Evolutionary conservation across 23 tunicate species (phyloP).

Genomic region (Pegea sp.): DNA sequence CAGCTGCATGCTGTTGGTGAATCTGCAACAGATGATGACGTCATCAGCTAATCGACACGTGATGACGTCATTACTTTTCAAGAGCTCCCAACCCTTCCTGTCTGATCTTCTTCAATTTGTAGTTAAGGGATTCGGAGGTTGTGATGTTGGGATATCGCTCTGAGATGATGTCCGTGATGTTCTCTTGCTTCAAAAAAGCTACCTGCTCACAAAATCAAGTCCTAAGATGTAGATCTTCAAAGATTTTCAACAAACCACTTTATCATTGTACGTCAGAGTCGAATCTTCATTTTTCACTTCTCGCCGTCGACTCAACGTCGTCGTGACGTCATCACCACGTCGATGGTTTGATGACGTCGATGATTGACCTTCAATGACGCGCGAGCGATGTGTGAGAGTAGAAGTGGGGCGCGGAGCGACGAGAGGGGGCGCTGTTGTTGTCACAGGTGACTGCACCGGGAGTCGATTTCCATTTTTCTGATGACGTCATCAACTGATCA

Average conservation of each 20-base stretch:
- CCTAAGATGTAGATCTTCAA: not conserved
- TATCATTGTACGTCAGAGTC: slow-evolving; percentile 57
- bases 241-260: slow-evolving; percentile 29
- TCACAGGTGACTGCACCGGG: slow-evolving; percentile 73
- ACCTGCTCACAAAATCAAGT: slow-evolving; percentile 16
- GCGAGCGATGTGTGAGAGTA: slow-evolving; percentile 25
- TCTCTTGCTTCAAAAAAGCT: slow-evolving; percentile 70
- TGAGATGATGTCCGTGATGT: slow-evolving; percentile 50
- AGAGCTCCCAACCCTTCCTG: slow-evolving; percentile 50
- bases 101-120: slow-evolving; percentile 37
- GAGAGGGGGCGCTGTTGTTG: slow-evolving; percentile 21
- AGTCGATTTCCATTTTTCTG: slow-evolving; percentile 1
- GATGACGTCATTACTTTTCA: slow-evolving; percentile 65
- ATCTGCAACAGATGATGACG: slow-evolving; percentile 11
- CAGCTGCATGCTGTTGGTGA: slow-evolving; percentile 51
- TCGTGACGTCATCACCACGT: not conserved
- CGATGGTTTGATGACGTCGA: not conserved
- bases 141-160: slow-evolving; percentile 35
- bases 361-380: slow-evolving; percentile 5
- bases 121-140: slow-evolving; percentile 27
- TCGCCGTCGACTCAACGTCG: not conserved
- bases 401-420: slow-evolving; percentile 57
- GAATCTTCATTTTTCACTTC: slow-evolving; percentile 6
- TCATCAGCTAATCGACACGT: not conserved
- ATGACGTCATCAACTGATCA: too few species aligned